phyloP scores from a whole-genome alignment of 2,888 invertebrate species.

The Brachynemurus nebulosus region DNA sequence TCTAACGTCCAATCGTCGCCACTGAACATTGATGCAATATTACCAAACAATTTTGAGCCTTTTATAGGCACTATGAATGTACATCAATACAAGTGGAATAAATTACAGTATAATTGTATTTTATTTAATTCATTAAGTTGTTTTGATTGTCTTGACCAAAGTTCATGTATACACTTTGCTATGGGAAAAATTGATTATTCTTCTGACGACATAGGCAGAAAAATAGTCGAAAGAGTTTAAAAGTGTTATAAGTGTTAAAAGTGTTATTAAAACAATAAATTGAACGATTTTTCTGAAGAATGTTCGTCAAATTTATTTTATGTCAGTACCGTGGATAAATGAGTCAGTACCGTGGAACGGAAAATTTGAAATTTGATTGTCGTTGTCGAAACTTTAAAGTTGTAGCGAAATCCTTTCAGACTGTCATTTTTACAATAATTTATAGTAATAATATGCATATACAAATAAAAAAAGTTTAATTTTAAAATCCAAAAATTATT shows the following conservation, averaged over 20 bases:
- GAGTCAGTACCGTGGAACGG: not conserved
- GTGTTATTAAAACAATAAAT: no score
- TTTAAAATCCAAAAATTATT: not conserved
- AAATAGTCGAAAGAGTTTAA: not conserved
- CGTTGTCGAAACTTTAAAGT: not conserved
- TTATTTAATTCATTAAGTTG: not conserved
- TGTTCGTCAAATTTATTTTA: not conserved
- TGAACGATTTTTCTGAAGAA: not conserved
- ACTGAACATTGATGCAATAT: not conserved
- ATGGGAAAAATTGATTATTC: not conserved
- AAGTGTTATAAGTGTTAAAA: not conserved
- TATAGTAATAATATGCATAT: not conserved
- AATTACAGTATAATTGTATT: not conserved
- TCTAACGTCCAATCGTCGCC: no score
- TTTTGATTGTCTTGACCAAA: not conserved
- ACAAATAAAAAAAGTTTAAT: slow-evolving; percentile 1
- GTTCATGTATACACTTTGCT: not conserved
- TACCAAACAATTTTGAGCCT: not conserved
- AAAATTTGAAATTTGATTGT: not conserved
- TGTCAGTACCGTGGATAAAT: no score
- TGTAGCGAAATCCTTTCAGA: not conserved
- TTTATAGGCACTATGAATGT: not conserved
- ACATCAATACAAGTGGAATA: not conserved
- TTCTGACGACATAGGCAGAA: not conserved
- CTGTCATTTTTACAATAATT: not conserved